These are phyloP conservation scores for Proterorhinus semilunaris DNA, from an alignment of 2,113 vertebrate genomes.

Conservation along the genomic window DNA sequence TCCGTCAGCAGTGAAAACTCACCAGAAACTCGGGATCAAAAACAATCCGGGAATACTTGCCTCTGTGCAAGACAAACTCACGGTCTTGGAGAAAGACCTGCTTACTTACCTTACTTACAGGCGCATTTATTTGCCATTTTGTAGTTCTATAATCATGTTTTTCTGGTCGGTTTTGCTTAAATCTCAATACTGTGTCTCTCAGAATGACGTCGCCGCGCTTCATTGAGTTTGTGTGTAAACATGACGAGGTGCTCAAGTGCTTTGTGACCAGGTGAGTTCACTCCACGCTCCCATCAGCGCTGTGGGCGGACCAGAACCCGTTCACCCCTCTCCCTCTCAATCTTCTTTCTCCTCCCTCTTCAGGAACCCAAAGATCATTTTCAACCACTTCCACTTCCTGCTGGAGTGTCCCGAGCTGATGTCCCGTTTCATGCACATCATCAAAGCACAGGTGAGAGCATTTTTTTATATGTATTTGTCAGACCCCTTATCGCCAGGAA, in stretches of 20 bases:
- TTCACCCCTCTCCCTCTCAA: neutral
- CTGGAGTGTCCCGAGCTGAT: constrained; percentile 97
- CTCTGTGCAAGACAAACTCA: too few relatives aligned
- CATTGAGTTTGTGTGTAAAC: constrained; percentile 98
- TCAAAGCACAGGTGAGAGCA: constrained; percentile 92
- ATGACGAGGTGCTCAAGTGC: constrained; percentile 96
- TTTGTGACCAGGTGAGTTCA: constrained; percentile 92
- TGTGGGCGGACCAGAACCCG: neutral
- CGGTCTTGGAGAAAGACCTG: too few relatives aligned
- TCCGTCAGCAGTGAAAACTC: too few relatives aligned
- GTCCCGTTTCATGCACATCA: constrained; percentile 99
- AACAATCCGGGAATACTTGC: too few relatives aligned
- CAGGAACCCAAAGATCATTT: constrained; percentile 98
- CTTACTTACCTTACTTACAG: too few relatives aligned
- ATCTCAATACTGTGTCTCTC: constrained; percentile 5
- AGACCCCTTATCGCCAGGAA: too few relatives aligned
- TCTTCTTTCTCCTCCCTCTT: constrained; percentile 37
- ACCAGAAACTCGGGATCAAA: too few relatives aligned
- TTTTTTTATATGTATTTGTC: neutral
- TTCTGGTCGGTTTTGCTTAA: too few relatives aligned
- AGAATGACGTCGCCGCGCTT: constrained; percentile 98
- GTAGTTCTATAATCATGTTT: too few relatives aligned
- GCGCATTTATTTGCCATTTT: too few relatives aligned
- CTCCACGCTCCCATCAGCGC: too few relatives aligned
- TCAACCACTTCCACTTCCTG: constrained; percentile 98